Percentiles rank a stretch among this genome's conserved stretches.
Conservation (phyloP, 2,113 vertebrate genomes). For the Microtus ochrogaster region DNA sequence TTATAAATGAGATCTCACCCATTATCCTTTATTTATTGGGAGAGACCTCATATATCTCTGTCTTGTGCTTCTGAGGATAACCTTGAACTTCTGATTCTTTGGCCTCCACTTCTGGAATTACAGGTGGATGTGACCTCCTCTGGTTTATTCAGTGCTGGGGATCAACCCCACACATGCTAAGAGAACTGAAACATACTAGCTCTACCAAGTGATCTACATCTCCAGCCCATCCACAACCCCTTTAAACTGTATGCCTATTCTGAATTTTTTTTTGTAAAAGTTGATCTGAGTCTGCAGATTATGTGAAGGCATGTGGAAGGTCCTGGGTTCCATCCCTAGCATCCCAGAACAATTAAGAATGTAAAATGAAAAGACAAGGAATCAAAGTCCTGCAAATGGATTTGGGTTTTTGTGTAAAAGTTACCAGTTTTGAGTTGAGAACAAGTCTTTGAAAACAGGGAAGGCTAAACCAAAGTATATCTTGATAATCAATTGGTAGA, state of each 20-base stretch:
- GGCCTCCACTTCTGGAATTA: background rate
- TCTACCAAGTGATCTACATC: background rate
- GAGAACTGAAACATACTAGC: background rate
- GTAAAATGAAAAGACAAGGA: background rate
- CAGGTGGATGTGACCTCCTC: background rate
- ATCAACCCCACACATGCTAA: background rate
- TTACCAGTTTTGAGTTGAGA: conserved; percentile 27
- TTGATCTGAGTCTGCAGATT: background rate
- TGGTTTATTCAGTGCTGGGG: background rate
- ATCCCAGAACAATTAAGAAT: background rate
- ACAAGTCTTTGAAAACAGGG: conserved; percentile 17
- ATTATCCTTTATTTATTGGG: background rate
- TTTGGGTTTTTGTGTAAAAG: conserved; percentile 44
- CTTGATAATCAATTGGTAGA: conserved; percentile 43
- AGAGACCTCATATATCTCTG: background rate
- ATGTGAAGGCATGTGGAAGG: background rate
- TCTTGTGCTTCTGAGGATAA: background rate
- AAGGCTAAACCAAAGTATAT: conserved; percentile 41
- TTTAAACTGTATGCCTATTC: conserved; percentile 14
- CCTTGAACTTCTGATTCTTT: conserved; percentile 31
- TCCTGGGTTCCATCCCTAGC: background rate
- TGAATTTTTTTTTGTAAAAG: background rate
- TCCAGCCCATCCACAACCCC: background rate
- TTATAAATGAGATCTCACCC: background rate
- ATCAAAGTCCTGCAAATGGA: conserved; percentile 43